Conservation (phyloP, 1,140 invertebrate genomes). For the Cepaea nemoralis region DNA sequence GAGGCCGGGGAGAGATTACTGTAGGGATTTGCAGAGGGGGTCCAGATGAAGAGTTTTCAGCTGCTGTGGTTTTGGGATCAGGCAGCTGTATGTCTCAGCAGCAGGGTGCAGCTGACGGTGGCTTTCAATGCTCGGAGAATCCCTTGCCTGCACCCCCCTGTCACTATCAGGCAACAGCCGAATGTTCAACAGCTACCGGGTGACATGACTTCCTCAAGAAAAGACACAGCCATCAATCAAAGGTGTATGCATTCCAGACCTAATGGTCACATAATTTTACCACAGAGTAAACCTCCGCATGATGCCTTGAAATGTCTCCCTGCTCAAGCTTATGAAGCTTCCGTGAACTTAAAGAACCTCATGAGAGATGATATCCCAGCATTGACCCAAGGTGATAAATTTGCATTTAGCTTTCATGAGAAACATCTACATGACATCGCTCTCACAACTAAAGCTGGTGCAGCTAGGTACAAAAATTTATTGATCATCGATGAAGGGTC, state of each 20-base stretch:
- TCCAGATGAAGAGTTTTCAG: background rate
- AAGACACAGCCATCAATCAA: background rate
- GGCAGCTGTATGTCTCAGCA: too few species aligned
- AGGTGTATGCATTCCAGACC: background rate
- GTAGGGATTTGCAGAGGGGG: background rate
- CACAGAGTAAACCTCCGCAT: background rate
- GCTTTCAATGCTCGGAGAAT: too few species aligned
- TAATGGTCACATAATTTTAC: background rate
- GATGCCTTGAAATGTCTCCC: background rate
- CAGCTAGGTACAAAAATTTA: background rate
- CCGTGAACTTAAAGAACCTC: background rate
- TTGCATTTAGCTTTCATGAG: background rate
- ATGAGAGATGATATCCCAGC: background rate
- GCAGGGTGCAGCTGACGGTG: too few species aligned
- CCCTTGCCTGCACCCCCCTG: background rate
- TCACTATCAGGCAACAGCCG: background rate
- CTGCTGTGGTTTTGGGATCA: background rate
- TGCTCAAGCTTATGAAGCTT: too few species aligned
- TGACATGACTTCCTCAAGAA: background rate
- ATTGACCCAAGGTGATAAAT: background rate
- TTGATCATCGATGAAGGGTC: conserved; percentile 22
- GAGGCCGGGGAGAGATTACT: too few species aligned
- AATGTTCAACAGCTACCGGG: background rate
- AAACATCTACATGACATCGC: background rate
- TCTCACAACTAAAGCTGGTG: background rate